Evolutionary conservation across 2,797 vertebrate genomes (phyloP), one percentile per base, ranked within the genome.

Genomic region (Tenualosa ilisha): DNA sequence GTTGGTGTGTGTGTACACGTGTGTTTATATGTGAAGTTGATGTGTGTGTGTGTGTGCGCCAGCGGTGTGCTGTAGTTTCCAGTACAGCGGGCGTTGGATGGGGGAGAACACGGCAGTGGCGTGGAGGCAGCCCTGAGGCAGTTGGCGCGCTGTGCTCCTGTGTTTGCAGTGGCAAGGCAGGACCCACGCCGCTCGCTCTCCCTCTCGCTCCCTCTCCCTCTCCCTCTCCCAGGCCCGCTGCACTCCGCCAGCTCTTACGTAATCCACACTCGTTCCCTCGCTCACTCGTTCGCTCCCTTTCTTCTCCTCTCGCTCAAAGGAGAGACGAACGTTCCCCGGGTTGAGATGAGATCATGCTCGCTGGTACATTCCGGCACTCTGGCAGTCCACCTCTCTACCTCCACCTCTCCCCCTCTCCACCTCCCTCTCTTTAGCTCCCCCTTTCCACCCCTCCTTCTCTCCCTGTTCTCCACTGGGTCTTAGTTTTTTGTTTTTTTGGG

Each of bases 181-280:
- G 61, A 65, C 61, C 61, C 61, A 65, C 12, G n/a, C 26, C 24
- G n/a, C 63, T 31, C 63, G 24, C 61, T 3, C 6, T 26, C 8
- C 2, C n/a, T 13, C 56, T 1, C 56, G n/a, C 59, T 83, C 24
- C 2, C 59, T 63, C 59, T 63, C 59, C n/a, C 59, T 61, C 8
- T 83, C 24, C 2, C 59, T 63, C 59, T 63, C 59, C n/a, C 59
- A 99, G 97, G 92, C 96, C 97, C 87, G 97, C 97, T 81, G 0
- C 96, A 90, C 51, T 13, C 24, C 11, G 65, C 65, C 65, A 72
- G 31, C 65, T 40, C 26, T 72, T 72, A 40, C 65, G 26, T 72
- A 72, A 72, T 24, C 31, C 31, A 40, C 31, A 26, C 63, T 68
- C 63, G n/a, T 13, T 68, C 63, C 2, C 24, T 63, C 22, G 3